These are phyloP conservation scores for Coturnix japonica DNA, from an alignment of 2,113 vertebrate species.

Conservation along the genomic window DNA sequence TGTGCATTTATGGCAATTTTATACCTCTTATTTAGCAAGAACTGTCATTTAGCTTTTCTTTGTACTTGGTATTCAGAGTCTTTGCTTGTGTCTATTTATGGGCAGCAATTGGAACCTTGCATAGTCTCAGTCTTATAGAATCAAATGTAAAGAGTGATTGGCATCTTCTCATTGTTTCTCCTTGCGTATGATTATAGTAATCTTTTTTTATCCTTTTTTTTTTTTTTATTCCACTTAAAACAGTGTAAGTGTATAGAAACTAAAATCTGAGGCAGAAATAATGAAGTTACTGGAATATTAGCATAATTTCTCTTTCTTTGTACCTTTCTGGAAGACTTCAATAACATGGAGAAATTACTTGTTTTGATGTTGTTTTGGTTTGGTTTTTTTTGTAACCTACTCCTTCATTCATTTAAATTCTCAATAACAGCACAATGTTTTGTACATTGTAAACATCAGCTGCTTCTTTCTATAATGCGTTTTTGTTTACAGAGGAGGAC, in stretches of 20 bases:
- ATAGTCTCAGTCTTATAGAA: background rate
- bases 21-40: background rate
- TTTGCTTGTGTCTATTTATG: background rate
- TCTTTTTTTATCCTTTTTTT: background rate
- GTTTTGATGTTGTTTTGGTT: no score
- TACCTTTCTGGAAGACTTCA: background rate
- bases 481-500: slow-evolving; percentile 85
- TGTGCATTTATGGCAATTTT: background rate
- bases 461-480: background rate
- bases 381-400: background rate
- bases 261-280: background rate
- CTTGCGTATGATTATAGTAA: background rate
- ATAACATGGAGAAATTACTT: background rate
- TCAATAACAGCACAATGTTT: background rate
- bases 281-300: background rate
- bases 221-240: background rate
- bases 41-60: background rate
- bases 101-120: background rate
- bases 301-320: background rate
- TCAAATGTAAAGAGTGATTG: background rate
- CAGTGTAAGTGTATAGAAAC: background rate
- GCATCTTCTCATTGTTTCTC: background rate
- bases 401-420: background rate
- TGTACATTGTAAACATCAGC: background rate
- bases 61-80: background rate